These are phyloP conservation scores for Sakesphorus luctuosus DNA, from an alignment of 2,113 vertebrate genomes.

Conservation along the genomic window DNA sequence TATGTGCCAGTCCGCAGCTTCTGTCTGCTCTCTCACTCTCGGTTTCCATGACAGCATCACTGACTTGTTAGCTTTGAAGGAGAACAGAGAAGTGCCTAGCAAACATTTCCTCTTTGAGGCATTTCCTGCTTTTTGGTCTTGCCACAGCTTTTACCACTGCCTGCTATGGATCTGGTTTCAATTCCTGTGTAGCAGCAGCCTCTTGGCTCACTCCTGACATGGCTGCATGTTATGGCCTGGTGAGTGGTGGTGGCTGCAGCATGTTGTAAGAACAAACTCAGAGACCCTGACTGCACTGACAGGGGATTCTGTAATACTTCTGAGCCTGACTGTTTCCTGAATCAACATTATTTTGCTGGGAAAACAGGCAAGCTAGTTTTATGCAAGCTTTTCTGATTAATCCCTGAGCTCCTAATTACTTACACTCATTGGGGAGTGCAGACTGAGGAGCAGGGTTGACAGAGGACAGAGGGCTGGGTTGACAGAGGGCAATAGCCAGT, in stretches of 20 bases:
- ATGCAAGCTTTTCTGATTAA: not conserved
- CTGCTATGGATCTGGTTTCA: not conserved
- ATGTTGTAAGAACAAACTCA: not conserved
- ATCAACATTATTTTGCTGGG: not conserved
- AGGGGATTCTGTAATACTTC: not conserved
- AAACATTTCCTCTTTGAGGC: constrained; percentile 11
- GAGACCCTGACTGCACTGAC: not conserved
- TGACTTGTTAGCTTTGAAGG: not conserved
- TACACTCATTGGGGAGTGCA: not conserved
- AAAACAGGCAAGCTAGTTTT: not conserved
- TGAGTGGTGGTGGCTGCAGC: not conserved
- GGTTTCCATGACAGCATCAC: constrained; percentile 22
- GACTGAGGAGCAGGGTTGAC: not conserved
- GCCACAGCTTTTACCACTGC: not conserved
- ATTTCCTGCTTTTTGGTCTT: not conserved
- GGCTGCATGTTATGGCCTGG: not conserved
- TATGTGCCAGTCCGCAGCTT: constrained; percentile 15
- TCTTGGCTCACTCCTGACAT: not conserved
- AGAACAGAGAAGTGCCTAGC: not conserved
- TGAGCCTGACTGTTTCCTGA: not conserved
- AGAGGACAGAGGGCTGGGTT: not conserved
- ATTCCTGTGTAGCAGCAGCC: not conserved
- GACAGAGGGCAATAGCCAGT: not conserved
- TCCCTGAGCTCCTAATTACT: not conserved
- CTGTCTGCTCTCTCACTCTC: not conserved